Conservation (phyloP, 2,797 vertebrate species). For the Nannoperca australis region DNA sequence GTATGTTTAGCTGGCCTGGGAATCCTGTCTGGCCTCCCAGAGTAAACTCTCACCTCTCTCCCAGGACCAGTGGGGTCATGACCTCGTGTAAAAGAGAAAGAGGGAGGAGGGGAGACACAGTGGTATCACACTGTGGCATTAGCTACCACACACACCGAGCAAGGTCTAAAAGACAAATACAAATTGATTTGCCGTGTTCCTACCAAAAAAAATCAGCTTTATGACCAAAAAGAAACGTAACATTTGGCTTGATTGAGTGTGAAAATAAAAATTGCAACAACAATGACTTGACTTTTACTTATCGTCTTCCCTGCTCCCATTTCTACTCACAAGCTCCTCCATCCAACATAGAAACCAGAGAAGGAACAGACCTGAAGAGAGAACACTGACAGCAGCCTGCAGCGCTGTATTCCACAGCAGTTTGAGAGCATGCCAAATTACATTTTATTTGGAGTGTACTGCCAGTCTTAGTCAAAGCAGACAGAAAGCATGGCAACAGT, state of each 20-base stretch:
- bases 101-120: not conserved
- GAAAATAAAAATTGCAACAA: conserved; percentile 2
- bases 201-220: not conserved
- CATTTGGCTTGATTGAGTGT: not conserved
- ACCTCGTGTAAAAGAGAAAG: conserved; percentile 62
- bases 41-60: conserved; percentile 74
- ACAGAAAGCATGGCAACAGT: conserved; percentile 7
- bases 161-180: not conserved
- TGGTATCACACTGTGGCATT: conserved; percentile 11
- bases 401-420: not conserved
- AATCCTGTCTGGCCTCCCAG: conserved; percentile 56
- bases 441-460: conserved; percentile 17
- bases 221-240: not conserved
- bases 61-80: conserved; percentile 48
- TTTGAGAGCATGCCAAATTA: conserved; percentile 20
- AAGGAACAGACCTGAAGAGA: not conserved
- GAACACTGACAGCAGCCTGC: not conserved
- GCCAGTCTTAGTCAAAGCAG: not conserved
- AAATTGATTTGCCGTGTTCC: not conserved
- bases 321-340: not conserved
- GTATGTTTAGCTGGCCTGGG: conserved; percentile 63
- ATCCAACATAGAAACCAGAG: not conserved
- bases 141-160: not conserved
- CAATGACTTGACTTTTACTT: not conserved
- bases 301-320: not conserved